Base-by-base conservation (phyloP, 2,113 vertebrate species). In the Onychorhynchus coronatus region DNA sequence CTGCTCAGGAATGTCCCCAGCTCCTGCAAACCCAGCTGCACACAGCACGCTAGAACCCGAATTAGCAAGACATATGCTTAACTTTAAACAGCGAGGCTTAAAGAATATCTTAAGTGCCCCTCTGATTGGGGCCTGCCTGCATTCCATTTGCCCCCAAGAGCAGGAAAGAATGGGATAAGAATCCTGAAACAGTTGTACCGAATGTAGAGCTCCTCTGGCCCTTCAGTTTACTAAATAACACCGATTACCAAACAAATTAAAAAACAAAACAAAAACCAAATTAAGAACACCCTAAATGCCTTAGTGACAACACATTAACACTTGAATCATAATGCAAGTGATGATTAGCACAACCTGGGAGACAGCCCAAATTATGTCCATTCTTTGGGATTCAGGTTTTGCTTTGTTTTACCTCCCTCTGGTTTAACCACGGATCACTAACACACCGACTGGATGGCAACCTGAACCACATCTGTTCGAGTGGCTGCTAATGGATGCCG, bases 21-120 rank as follows among this genome's bases (percentile, higher is more conserved):
- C 41, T 89, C 85, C 84, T 94, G 77, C 66, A 91, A 89, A 92
- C 20, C 56, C 81, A 86, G 89, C 46, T 86, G 80, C 83, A 89
- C 50, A 35, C 16, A 82, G 47, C 47, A 92, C 7, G 46, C 2
- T 12, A 72, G 37, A 89, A 96, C 42, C 17, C 65, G 65, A 91
- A 78, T 63, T 81, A 55, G 56, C 21, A 58, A 76, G 67, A 91
- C 49, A 82, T 21, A 67, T 25, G 52, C 19, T 83, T 92, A 87
- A 92, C 63, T 94, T 89, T 28, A 81, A 88, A 68, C 47, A 88
- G 2, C 16, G 65, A 80, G 49, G 82, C 67, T 73, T 88, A 67
- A 56, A 81, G 49, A 88, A 19, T 75, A 78, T 74, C 77, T 95
- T 17, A 85, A 94, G 84, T 76, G 31, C 30, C 35, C 18, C n/a